phyloP scores from a whole-genome alignment of 2,113 vertebrate species.

The Ibidorhyncha struthersii region DNA sequence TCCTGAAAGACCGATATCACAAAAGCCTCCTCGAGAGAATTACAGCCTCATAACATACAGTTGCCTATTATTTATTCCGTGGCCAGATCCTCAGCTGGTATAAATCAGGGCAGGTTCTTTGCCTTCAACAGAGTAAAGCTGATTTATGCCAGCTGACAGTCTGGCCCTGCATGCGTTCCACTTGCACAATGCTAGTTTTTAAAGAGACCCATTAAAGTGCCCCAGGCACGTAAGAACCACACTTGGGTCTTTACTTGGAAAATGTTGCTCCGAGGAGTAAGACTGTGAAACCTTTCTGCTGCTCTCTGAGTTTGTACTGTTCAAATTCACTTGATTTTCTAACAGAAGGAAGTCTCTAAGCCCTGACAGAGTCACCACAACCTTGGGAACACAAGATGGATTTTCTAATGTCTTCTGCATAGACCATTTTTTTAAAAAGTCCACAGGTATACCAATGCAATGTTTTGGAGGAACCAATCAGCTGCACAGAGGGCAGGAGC shows the following conservation, averaged over 20 bases:
- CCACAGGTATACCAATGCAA: not conserved
- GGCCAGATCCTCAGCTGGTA: conserved; percentile 58
- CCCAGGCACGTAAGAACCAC: not conserved
- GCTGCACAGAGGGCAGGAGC: not conserved
- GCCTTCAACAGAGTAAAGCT: conserved; percentile 36
- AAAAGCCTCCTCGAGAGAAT: not conserved
- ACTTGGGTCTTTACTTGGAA: conserved; percentile 11
- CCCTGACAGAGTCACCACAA: not conserved
- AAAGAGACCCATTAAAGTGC: conserved; percentile 33
- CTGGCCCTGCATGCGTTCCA: conserved; percentile 3
- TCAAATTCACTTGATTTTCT: not conserved
- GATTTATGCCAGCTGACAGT: conserved; percentile 66
- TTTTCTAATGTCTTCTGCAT: not conserved
- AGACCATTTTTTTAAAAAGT: not conserved
- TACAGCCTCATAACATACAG: conserved; percentile 45
- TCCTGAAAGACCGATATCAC: conserved; percentile 25
- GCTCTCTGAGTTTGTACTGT: not conserved
- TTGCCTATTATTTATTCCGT: conserved; percentile 34
- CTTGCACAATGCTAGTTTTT: conserved; percentile 50
- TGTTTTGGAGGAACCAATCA: not conserved
- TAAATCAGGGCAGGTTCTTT: conserved; percentile 60
- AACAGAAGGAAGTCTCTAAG: not conserved
- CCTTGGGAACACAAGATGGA: not conserved
- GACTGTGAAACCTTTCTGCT: not conserved
- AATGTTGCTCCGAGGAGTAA: not conserved